These are phyloP conservation scores for Rostratula benghalensis DNA, from an alignment of 2,113 vertebrate species.

Conservation along the genomic window DNA sequence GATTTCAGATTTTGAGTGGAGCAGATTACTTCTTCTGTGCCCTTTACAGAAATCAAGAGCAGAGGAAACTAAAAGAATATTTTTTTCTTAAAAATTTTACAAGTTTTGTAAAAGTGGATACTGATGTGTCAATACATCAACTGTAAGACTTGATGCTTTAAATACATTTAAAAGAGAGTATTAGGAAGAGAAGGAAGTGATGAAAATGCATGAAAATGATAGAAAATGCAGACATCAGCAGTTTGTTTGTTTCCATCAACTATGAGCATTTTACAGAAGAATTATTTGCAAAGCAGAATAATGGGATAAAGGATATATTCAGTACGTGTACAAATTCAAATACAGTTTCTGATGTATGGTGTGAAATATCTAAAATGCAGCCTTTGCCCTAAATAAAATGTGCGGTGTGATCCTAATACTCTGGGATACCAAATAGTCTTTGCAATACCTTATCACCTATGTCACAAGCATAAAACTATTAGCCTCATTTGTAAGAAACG, in stretches of 20 bases:
- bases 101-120: not conserved
- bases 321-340: not conserved
- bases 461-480: not conserved
- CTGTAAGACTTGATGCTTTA: not conserved
- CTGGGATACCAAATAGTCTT: not conserved
- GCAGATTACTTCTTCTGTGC: not conserved
- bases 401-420: not conserved
- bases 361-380: not conserved
- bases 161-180: not conserved
- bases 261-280: not conserved
- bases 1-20: not conserved
- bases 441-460: not conserved
- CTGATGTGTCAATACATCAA: accelerated
- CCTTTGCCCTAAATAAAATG: not conserved
- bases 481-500: not conserved
- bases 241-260: not conserved
- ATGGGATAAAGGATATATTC: not conserved
- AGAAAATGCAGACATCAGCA: not conserved
- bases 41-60: not conserved
- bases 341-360: not conserved
- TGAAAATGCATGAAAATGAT: too few species aligned
- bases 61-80: not conserved
- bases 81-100: not conserved
- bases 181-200: not conserved
- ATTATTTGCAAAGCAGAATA: not conserved